Conservation (phyloP, 1,140 invertebrate species). For the Phortica variegata region DNA sequence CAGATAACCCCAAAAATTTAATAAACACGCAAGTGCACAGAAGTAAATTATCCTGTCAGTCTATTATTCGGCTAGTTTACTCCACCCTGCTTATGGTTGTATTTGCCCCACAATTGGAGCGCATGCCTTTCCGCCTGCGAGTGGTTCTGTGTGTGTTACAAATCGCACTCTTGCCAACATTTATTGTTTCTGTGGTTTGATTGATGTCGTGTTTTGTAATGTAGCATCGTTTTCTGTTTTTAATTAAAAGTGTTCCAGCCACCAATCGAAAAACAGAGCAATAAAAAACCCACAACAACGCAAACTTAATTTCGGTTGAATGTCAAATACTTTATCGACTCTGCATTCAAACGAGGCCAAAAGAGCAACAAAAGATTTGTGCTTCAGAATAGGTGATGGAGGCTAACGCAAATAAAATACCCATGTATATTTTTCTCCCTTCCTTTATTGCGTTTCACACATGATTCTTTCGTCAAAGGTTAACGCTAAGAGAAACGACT, state of each 20-base stretch:
- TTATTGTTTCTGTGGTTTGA: slow-evolving; percentile 29
- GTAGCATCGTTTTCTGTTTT: slow-evolving; percentile 34
- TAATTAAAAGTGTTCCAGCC: slow-evolving; percentile 33
- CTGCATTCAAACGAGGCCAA: no score
- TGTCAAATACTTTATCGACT: no score
- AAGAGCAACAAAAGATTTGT: no score
- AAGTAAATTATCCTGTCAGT: slow-evolving; percentile 52
- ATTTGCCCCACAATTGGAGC: background rate
- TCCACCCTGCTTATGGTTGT: background rate
- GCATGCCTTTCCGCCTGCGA: slow-evolving; percentile 23
- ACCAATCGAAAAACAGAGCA: slow-evolving; percentile 10
- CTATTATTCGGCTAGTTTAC: slow-evolving; percentile 32
- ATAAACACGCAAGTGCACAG: slow-evolving; percentile 53
- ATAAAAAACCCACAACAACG: slow-evolving; percentile 25
- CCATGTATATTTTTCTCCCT: no score
- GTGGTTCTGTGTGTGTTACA: slow-evolving; percentile 22
- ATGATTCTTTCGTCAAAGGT: no score
- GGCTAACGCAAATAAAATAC: no score
- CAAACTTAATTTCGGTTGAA: no score
- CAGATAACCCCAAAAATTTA: slow-evolving; percentile 48
- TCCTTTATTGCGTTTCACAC: no score
- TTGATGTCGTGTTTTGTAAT: slow-evolving; percentile 36
- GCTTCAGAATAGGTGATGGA: no score
- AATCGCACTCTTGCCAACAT: slow-evolving; percentile 13
- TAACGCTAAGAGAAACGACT: no score